A percentile compares a stretch with the other conserved stretches of the same genome.
Conservation (phyloP, 1,140 invertebrate species). For the Cydia amplana region DNA sequence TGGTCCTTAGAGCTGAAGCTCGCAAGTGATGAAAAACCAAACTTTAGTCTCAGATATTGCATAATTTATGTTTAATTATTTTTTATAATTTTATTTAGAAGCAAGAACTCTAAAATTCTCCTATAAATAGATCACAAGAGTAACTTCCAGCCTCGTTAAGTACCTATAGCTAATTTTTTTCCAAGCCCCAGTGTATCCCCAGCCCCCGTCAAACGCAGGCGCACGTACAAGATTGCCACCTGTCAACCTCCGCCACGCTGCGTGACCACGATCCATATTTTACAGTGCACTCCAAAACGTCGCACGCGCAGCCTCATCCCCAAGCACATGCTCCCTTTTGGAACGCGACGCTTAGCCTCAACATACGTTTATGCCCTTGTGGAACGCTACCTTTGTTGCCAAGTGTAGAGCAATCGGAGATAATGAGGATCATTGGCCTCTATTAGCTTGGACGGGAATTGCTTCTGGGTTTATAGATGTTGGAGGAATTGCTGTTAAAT, state of each 20-base stretch:
- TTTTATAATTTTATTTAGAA: too few relatives aligned
- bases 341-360: background rate
- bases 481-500: background rate
- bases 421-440: constrained; percentile 18
- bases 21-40: too few relatives aligned
- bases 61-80: too few relatives aligned
- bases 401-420: background rate
- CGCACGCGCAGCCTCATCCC: background rate
- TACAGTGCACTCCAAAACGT: background rate
- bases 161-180: background rate
- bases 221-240: constrained; percentile 69
- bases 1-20: too few relatives aligned
- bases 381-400: background rate
- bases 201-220: constrained; percentile 39
- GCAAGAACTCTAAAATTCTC: too few relatives aligned
- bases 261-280: constrained; percentile 49
- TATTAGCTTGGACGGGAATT: constrained; percentile 1
- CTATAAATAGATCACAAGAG: too few relatives aligned
- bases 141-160: too few relatives aligned
- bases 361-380: too few relatives aligned
- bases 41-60: too few relatives aligned
- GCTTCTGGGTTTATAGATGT: background rate
- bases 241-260: constrained; percentile 63
- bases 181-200: constrained; percentile 40
- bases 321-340: background rate